Evolutionary conservation across 2,888 invertebrate genomes (phyloP).

Genomic region (Smittia sp.): DNA sequence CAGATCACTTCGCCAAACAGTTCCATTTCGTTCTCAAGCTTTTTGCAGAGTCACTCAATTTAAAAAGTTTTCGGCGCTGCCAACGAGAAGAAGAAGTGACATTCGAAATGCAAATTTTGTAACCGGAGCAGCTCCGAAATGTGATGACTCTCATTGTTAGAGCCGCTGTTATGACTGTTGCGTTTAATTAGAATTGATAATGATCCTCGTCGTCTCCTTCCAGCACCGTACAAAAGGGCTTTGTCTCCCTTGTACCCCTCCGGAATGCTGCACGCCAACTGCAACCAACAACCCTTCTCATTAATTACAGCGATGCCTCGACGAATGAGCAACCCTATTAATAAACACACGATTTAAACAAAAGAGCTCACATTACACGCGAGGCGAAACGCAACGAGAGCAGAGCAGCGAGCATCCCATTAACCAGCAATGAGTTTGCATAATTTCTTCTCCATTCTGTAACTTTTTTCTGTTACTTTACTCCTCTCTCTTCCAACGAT

Average conservation of each 20-base stretch:
- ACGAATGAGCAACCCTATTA: constrained; percentile 11
- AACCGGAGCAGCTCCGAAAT: no score
- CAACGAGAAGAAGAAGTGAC: neutral
- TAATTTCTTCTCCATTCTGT: neutral
- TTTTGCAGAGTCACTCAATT: neutral
- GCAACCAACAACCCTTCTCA: constrained; percentile 8
- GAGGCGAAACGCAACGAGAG: neutral
- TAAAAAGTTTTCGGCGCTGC: neutral
- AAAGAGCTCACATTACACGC: constrained; percentile 9
- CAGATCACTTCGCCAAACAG: no score
- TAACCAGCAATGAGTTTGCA: constrained; percentile 14
- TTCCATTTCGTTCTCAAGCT: neutral
- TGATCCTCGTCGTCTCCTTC: neutral
- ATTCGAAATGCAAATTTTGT: neutral
- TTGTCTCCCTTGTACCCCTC: neutral
- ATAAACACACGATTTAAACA: constrained; percentile 7
- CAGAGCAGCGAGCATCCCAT: constrained; percentile 5
- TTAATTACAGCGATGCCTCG: neutral
- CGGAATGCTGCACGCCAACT: neutral
- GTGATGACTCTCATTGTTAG: neutral
- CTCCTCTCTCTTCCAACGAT: neutral
- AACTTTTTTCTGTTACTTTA: neutral
- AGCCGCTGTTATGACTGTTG: neutral
- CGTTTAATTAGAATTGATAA: neutral
- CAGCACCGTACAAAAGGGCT: neutral